These are phyloP conservation scores for Synanthedon tipuliformis DNA, from an alignment of 2,888 invertebrate genomes.

Conservation along the genomic window DNA sequence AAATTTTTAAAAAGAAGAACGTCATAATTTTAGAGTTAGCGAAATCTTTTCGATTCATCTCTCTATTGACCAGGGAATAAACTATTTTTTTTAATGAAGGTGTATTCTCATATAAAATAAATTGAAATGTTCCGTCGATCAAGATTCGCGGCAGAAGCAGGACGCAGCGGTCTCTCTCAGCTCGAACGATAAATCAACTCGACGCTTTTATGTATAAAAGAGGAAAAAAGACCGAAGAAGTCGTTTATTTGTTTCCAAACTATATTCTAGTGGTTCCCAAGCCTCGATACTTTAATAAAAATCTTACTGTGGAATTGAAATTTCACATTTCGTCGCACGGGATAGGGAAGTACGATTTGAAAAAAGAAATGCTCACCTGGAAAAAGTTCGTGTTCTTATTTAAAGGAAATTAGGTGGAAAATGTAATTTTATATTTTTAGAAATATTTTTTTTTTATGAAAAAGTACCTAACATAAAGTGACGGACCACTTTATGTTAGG, in stretches of 20 bases:
- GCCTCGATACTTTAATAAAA: slow-evolving; percentile 49
- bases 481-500: too few species aligned
- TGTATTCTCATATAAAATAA: slow-evolving; percentile 58
- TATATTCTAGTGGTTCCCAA: slow-evolving; percentile 46
- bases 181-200: slow-evolving; percentile 60
- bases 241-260: slow-evolving; percentile 66
- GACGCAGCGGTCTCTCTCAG: slow-evolving; percentile 40
- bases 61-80: too few species aligned
- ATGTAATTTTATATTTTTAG: slow-evolving; percentile 6
- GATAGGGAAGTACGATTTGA: slow-evolving; percentile 13
- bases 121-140: slow-evolving; percentile 63
- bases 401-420: slow-evolving; percentile 32
- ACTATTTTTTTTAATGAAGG: slow-evolving; percentile 20
- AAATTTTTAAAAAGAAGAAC: too few species aligned
- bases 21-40: too few species aligned
- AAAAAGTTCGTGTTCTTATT: slow-evolving; percentile 19
- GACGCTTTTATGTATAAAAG: slow-evolving; percentile 57
- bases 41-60: too few species aligned
- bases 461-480: too few species aligned
- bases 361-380: slow-evolving; percentile 29
- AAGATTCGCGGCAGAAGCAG: slow-evolving; percentile 50
- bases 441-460: not conserved
- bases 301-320: slow-evolving; percentile 50
- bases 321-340: slow-evolving; percentile 44
- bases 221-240: slow-evolving; percentile 45